These are phyloP conservation scores for Menura novaehollandiae DNA, from an alignment of 2,113 vertebrate species.

Conservation along the genomic window DNA sequence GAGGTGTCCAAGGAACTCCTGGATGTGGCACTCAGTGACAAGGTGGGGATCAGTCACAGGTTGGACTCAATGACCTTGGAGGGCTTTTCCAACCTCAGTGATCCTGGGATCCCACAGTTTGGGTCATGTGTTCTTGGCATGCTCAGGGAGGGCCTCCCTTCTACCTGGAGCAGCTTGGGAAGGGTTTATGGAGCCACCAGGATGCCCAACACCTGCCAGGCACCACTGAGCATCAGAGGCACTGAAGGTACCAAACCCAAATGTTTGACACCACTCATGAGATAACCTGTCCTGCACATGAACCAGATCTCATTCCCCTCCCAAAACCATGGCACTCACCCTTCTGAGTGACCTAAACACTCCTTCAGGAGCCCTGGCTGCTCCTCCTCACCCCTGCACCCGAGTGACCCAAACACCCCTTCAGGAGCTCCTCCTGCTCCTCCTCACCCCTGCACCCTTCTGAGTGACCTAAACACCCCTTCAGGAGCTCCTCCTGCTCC, in stretches of 20 bases:
- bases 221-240: fast-evolving
- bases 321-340: not conserved
- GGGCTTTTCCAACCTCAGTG: not conserved
- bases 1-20: not conserved
- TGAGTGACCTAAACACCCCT: too few species aligned
- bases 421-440: too few species aligned
- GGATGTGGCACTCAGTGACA: not conserved
- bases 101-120: not conserved
- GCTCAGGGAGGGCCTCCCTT: not conserved
- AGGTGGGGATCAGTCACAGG: fast-evolving
- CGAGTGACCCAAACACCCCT: too few species aligned
- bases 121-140: not conserved
- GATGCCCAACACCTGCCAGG: not conserved
- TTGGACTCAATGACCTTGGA: fast-evolving
- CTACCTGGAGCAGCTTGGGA: not conserved
- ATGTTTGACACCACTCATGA: fast-evolving
- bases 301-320: not conserved
- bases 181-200: not conserved
- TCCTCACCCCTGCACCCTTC: too few species aligned
- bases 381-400: not conserved
- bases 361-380: not conserved
- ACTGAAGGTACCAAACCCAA: not conserved
- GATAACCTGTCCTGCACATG: fast-evolving
- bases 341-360: not conserved
- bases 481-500: too few species aligned